A percentile compares a stretch with the other conserved stretches of the same genome.
phyloP scores from a whole-genome alignment of 2,797 vertebrate genomes.

The Carcharodon carcharias region DNA sequence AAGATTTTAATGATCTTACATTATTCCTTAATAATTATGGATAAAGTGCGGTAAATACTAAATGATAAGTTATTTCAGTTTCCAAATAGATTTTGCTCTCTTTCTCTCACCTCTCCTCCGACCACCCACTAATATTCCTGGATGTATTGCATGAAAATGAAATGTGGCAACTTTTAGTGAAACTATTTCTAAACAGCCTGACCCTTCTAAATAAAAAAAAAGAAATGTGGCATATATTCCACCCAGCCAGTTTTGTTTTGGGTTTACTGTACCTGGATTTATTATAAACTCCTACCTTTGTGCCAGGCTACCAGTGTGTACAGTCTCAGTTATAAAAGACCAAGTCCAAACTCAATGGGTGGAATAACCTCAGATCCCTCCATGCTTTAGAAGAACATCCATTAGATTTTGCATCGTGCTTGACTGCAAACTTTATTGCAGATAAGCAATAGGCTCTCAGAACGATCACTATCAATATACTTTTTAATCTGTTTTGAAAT shows the following conservation, averaged over 20 bases:
- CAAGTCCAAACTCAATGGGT: conserved; percentile 15
- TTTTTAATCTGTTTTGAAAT: conserved; percentile 37
- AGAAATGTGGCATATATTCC: background rate
- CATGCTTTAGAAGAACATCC: background rate
- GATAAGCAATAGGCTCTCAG: background rate
- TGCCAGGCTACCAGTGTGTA: background rate
- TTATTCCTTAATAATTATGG: background rate
- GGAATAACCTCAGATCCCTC: background rate
- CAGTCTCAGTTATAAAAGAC: background rate
- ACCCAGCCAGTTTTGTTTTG: background rate
- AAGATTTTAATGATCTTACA: background rate
- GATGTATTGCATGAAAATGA: conserved; percentile 26
- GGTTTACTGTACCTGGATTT: background rate
- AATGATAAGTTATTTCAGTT: background rate
- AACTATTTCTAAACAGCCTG: background rate
- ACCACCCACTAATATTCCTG: conserved; percentile 16
- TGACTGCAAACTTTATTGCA: background rate
- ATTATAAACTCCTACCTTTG: conserved; percentile 15
- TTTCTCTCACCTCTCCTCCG: background rate
- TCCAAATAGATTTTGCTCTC: background rate
- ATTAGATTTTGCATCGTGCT: conserved; percentile 22
- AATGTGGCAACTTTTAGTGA: background rate
- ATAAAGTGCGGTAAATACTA: conserved; percentile 3
- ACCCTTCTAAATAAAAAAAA: background rate
- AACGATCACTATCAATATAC: background rate